These are phyloP conservation scores for Hemicordylus capensis DNA, from an alignment of 2,113 vertebrate genomes.

Conservation along the genomic window DNA sequence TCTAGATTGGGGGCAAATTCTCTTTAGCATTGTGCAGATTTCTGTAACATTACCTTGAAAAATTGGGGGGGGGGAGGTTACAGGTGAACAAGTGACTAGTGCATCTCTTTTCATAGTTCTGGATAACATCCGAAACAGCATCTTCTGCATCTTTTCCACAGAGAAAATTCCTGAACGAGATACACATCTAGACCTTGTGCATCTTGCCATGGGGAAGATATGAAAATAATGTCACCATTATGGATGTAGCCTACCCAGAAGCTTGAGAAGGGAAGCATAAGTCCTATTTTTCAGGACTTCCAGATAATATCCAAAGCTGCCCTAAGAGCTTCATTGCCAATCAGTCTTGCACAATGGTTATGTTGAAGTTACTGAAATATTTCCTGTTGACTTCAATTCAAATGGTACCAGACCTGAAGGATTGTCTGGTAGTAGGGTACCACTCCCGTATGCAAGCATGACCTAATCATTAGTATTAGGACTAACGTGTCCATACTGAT, in stretches of 20 bases:
- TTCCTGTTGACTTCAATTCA: background rate
- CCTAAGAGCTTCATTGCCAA: constrained; percentile 54
- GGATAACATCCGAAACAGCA: background rate
- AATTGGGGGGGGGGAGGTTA: background rate
- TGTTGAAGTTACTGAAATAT: background rate
- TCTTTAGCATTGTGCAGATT: background rate
- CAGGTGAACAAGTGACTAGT: background rate
- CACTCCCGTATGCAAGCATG: constrained; percentile 1
- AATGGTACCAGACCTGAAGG: constrained; percentile 9
- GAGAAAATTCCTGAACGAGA: background rate
- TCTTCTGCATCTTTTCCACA: background rate
- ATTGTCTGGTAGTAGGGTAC: background rate
- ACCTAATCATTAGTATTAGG: background rate
- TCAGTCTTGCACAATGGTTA: constrained; percentile 37
- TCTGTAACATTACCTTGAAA: background rate
- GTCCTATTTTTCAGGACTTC: background rate
- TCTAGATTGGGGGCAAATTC: background rate
- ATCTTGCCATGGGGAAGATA: background rate
- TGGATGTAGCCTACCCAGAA: background rate
- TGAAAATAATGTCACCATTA: background rate
- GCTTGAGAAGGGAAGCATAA: background rate
- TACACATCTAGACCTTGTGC: background rate
- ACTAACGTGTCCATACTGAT: background rate
- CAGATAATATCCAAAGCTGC: background rate
- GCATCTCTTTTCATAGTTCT: background rate